These are phyloP conservation scores for Elysia chlorotica DNA, from an alignment of 1,140 invertebrate species.

Conservation along the genomic window DNA sequence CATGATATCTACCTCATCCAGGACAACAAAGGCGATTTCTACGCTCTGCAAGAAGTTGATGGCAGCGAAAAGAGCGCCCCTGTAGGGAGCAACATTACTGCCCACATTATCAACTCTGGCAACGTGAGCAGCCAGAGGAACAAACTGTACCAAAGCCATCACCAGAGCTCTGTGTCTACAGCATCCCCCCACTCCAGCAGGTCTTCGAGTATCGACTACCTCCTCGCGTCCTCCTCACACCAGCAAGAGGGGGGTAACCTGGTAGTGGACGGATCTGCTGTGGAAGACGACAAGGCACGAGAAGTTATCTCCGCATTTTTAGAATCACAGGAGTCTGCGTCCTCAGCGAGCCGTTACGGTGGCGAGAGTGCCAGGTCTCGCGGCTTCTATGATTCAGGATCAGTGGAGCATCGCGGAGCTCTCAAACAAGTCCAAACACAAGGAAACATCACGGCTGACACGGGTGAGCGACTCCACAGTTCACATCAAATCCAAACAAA, in stretches of 20 bases:
- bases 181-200: no score
- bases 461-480: no score
- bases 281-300: conserved; percentile 12
- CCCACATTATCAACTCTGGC: no score
- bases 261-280: background rate
- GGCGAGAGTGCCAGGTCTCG: background rate
- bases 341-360: background rate
- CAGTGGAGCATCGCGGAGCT: background rate
- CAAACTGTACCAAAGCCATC: no score
- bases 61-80: background rate
- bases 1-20: conserved; percentile 12
- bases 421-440: no score
- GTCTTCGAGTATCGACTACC: no score
- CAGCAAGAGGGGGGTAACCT: conserved; percentile 14
- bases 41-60: conserved; percentile 19
- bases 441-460: background rate
- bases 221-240: no score
- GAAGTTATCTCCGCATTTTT: conserved; percentile 16
- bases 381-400: background rate
- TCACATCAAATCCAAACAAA: no score
- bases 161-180: no score
- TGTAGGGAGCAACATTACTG: no score
- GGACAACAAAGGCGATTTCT: conserved; percentile 12
- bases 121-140: no score
- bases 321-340: conserved; percentile 4